A percentile compares a stretch with the other conserved stretches of the same genome.
Evolutionary conservation across 2,797 vertebrate genomes (phyloP).

Genomic region (Danio jaintianensis): DNA sequence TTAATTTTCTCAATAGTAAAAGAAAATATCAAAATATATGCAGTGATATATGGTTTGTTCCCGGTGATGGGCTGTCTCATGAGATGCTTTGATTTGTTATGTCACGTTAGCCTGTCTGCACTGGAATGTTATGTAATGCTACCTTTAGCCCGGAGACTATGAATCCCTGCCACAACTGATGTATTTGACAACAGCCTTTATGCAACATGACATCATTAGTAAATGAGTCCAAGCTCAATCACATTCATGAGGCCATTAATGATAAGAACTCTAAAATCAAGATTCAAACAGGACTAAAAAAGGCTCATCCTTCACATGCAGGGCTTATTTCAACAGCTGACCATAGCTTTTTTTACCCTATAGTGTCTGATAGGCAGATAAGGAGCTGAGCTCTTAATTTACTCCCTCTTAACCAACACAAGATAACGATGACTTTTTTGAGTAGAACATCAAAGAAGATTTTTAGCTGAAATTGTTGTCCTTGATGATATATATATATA

Average conservation of each 20-base stretch:
- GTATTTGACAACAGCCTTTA: constrained; percentile 38
- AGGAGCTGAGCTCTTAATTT: no score
- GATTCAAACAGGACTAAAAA: neutral
- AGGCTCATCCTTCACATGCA: neutral
- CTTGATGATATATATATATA: no score
- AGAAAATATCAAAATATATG: neutral
- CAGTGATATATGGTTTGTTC: neutral
- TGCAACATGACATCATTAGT: constrained; percentile 30
- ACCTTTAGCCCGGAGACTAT: constrained; percentile 35
- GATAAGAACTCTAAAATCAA: neutral
- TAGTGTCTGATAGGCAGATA: neutral
- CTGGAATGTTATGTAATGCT: constrained; percentile 28
- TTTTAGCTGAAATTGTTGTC: no score
- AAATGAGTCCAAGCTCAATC: constrained; percentile 15
- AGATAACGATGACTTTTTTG: no score
- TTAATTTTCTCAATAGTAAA: neutral
- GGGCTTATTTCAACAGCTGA: neutral
- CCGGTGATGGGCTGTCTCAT: constrained; percentile 5
- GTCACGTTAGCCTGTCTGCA: constrained; percentile 26
- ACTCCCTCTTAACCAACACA: no score
- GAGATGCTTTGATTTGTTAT: constrained; percentile 15
- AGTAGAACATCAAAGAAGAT: no score
- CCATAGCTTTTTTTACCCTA: neutral
- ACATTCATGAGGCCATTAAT: constrained; percentile 9
- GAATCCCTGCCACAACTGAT: constrained; percentile 11